Evolutionary conservation across 2,888 invertebrate genomes (phyloP).

Genomic region (Hemaris fuciformis): DNA sequence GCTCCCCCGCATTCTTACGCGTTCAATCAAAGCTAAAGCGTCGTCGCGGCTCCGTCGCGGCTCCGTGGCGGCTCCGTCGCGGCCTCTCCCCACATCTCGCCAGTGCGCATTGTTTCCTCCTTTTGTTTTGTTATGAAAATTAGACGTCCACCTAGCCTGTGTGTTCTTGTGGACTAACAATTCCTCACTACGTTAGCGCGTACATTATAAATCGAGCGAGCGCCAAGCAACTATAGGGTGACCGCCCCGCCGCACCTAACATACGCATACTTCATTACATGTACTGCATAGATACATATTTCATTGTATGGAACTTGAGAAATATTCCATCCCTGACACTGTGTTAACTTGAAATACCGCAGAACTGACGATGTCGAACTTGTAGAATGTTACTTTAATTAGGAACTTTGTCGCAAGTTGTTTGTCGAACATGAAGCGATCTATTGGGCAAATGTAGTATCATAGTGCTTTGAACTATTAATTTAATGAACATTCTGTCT

Average conservation of each 20-base stretch:
- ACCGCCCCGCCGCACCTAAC: not conserved
- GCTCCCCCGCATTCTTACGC: conserved; percentile 68
- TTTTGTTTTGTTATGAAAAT: conserved; percentile 66
- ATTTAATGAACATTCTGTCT: not conserved
- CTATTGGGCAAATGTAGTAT: no score
- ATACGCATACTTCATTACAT: no score
- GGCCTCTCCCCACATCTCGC: conserved; percentile 41
- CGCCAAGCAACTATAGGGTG: not conserved
- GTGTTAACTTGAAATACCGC: no score
- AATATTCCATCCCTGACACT: no score
- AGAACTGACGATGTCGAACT: not conserved
- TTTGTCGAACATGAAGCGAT: no score
- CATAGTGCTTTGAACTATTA: no score
- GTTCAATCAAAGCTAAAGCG: conserved; percentile 73
- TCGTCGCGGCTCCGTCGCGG: conserved; percentile 28
- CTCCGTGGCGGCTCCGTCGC: no score
- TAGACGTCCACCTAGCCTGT: conserved; percentile 33
- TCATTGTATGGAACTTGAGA: no score
- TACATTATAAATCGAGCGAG: conserved; percentile 1
- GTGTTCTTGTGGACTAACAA: conserved; percentile 7
- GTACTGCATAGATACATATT: no score
- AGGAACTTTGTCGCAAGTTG: no score
- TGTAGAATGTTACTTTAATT: no score
- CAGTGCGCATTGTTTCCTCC: conserved; percentile 54
- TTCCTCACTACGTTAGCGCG: conserved; percentile 1